Base-by-base conservation (phyloP, 2,888 invertebrate genomes). In the Sussaba pulchella region DNA sequence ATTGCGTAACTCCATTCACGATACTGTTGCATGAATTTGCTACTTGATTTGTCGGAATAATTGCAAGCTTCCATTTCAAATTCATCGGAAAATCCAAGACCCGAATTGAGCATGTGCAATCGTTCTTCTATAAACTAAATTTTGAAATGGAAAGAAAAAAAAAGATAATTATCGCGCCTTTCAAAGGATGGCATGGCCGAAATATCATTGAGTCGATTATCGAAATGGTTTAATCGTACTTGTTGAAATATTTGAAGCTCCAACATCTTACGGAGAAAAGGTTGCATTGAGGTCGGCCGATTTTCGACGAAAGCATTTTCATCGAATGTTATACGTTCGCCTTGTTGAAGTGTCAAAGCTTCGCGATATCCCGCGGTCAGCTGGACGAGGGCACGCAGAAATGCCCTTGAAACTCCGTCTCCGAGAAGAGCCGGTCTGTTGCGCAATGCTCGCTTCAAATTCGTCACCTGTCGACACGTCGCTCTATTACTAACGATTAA, bases 351-450 rank as follows among this genome's bases (percentile, higher is more conserved):
- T 92, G 96, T 96, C 54, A 99, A 94, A 31, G 98, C 98, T 92
- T 98, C 98, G 83, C 98, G 94, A 92, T 98, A 99, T 82, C 98
- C 98, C 61, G 99, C 99, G 87, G 99, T 99, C 72, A 99, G 94
- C 92, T 97, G 96, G 10, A 99, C 99, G 85, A 99, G 93, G 9
- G 98, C 97, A 79, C 96, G 94, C 71, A 99, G 94, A 93, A 99
- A 99, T 57, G 98, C 97, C 88, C 98, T 95, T 2, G 99, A 97
- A 4, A 99, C 96, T 0, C 98, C 97, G 92, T 99, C 99, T 0
- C 99, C 99, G 76, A 97, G 93, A 74, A 96, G 93, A 66, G 95
- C 95, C 84, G 97, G 95, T 87, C 95, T 94, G 89, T 95, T 95
- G 89, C 96, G 95, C 88, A 98, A 93, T 81, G 96, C 95, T 89